Base-by-base conservation (phyloP, 2,113 vertebrate species). In the Fulmarus glacialis region DNA sequence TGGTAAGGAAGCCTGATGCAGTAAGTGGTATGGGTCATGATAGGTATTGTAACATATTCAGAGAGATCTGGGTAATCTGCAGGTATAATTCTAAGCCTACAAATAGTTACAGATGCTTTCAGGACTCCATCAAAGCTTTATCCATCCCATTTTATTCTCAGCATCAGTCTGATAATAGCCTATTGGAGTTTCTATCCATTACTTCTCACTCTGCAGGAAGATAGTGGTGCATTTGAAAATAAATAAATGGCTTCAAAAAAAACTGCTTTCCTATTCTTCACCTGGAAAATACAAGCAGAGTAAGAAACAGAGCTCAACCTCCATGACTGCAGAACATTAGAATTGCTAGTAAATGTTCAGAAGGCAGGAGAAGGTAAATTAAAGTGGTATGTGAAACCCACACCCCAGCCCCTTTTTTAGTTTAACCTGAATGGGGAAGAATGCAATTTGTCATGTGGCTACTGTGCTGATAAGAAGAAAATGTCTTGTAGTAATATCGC, bases 161-260 rank as follows among this genome's bases (percentile, higher is more conserved):
- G 79, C n/a, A 12, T 91, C 81, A 47, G 36, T 47, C 45, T 80
- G 78, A 68, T 92, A 94, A 86, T 79, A 91, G 45, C 30, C 11
- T 56, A 21, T 73, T 87, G 81, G 64, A 63, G 42, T 77, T 94
- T 75, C 85, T 89, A 64, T 77, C 73, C 60, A 77, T 95, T 96
- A 86, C 63, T 94, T 82, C 63, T 92, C 70, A 80, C 90, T 70
- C 74, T 66, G 40, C 63, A 73, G 93, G 60, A 88, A 92, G 77
- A 92, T 30, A 91, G 67, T 17, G 38, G 11, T 72, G 60, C 48
- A 93, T 74, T 59, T 74, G 77, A 66, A 96, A 96, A 95, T 91
- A 85, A 95, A 74, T 93, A 91, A 92, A 87, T 82, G 84, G 38
- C 17, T 96, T 95, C 4, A 70, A 48, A 93, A 93, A 89, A 95